These are phyloP conservation scores for Zaprionus capensis DNA, from an alignment of 1,140 invertebrate species.

Conservation along the genomic window DNA sequence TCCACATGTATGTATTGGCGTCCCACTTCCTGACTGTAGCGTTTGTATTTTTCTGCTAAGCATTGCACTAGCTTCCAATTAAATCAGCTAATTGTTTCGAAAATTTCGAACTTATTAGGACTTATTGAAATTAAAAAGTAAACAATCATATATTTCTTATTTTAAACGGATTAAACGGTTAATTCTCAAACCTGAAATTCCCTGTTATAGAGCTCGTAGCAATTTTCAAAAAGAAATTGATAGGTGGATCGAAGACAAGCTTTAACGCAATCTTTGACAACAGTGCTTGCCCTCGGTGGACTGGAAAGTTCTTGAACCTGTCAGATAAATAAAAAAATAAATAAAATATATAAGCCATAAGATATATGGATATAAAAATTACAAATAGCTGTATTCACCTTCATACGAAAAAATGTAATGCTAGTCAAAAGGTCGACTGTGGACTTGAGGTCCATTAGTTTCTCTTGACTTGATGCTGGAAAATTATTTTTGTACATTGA, in stretches of 20 bases:
- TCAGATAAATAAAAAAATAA: neutral
- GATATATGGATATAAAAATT: neutral
- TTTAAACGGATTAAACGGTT: neutral
- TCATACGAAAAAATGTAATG: conserved; percentile 99
- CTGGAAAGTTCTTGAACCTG: conserved; percentile 98
- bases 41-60: no score
- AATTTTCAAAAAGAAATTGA: conserved; percentile 99
- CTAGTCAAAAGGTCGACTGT: conserved; percentile 99
- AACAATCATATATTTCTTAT: neutral
- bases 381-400: conserved; percentile 86
- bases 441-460: conserved; percentile 99
- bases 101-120: no score
- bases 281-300: conserved; percentile 98
- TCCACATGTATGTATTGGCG: no score
- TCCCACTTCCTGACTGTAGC: no score
- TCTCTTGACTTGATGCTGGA: conserved; percentile 97
- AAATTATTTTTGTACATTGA: conserved; percentile 99
- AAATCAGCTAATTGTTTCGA: no score
- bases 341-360: neutral
- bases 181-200: conserved; percentile 91
- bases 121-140: no score
- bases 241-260: conserved; percentile 99
- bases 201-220: conserved; percentile 96
- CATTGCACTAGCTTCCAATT: no score
- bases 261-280: conserved; percentile 99